phyloP scores from a whole-genome alignment of 2,888 invertebrate species.

The Gastracanthus pulcherrimus region DNA sequence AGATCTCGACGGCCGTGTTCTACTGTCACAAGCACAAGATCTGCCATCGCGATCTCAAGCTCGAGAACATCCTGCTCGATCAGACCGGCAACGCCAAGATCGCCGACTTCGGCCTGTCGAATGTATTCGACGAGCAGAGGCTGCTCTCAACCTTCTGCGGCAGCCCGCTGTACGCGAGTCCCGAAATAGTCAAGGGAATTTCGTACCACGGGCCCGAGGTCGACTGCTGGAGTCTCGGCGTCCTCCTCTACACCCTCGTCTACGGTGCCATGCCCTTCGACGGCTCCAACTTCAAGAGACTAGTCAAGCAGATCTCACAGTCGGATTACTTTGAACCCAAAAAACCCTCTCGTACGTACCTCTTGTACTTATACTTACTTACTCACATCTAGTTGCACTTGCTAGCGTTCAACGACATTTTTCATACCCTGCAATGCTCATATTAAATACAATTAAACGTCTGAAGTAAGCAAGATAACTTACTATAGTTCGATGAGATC shows the following conservation, averaged over 20 bases:
- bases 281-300: slow-evolving; percentile 97
- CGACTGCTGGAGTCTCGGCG: slow-evolving; percentile 96
- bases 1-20: slow-evolving; percentile 97
- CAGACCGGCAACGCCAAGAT: slow-evolving; percentile 98
- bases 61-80: slow-evolving; percentile 96
- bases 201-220: slow-evolving; percentile 99
- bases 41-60: slow-evolving; percentile 96
- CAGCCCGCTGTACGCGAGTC: slow-evolving; percentile 97
- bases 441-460: too few relatives aligned
- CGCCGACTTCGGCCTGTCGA: slow-evolving; percentile 98
- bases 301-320: slow-evolving; percentile 97
- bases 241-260: slow-evolving; percentile 97
- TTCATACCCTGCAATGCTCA: too few relatives aligned
- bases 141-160: slow-evolving; percentile 96
- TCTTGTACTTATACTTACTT: not conserved
- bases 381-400: not conserved
- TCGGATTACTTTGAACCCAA: slow-evolving; percentile 99
- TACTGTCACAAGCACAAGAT: slow-evolving; percentile 99
- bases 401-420: too few relatives aligned
- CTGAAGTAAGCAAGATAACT: too few relatives aligned
- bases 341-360: slow-evolving; percentile 91
- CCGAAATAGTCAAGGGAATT: slow-evolving; percentile 97
- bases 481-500: too few relatives aligned
- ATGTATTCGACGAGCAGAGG: slow-evolving; percentile 94
- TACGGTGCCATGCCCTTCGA: slow-evolving; percentile 99